Conservation (phyloP, 2,113 vertebrate species). For the Ursus arctos region DNA sequence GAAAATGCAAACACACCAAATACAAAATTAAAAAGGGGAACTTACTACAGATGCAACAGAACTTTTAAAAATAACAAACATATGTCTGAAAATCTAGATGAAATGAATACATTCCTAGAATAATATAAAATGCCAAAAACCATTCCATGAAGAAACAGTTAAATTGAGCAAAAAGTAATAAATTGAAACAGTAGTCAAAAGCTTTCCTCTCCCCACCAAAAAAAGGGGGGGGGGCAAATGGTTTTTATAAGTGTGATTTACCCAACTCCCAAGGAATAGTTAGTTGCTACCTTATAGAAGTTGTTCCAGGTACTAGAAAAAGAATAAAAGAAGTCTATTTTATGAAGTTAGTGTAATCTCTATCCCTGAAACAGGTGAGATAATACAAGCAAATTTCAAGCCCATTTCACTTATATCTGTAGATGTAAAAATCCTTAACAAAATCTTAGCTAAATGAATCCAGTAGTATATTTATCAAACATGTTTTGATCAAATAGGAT, state of each 20-base stretch:
- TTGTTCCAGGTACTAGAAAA: not conserved
- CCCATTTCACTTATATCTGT: not conserved
- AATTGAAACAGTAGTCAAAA: not conserved
- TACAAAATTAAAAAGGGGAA: not conserved
- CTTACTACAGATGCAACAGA: not conserved
- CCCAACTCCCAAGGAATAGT: not conserved
- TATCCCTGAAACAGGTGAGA: not conserved
- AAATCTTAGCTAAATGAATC: not conserved
- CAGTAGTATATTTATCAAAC: not conserved
- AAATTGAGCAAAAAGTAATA: not conserved
- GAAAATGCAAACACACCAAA: not conserved
- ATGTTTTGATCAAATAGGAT: not conserved
- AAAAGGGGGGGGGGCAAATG: not conserved
- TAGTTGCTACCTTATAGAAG: not conserved
- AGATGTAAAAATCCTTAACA: slow-evolving; percentile 21
- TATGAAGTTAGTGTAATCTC: not conserved
- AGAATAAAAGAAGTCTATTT: not conserved
- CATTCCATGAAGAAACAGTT: not conserved
- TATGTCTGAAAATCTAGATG: not conserved
- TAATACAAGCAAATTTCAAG: not conserved
- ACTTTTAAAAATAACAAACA: not conserved
- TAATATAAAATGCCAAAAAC: not conserved
- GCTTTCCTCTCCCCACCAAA: not conserved
- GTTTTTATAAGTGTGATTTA: not conserved
- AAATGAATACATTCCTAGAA: not conserved